These are phyloP conservation scores for Scaptomyza parva DNA, from an alignment of 2,888 invertebrate species.

Conservation along the genomic window DNA sequence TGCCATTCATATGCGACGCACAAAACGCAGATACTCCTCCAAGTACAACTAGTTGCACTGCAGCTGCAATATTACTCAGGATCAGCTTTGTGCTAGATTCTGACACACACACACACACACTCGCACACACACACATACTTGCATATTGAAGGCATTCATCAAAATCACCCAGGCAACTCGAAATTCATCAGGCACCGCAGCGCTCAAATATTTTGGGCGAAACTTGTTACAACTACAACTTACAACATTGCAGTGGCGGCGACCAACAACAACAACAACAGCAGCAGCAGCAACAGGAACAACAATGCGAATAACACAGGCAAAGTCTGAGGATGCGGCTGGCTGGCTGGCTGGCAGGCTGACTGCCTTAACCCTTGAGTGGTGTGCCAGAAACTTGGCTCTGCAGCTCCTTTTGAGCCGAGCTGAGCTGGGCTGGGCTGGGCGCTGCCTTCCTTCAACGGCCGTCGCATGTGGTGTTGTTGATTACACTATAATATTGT, in stretches of 20 bases:
- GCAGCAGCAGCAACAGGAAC: not conserved
- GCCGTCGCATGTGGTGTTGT: conserved; percentile 72
- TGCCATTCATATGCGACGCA: conserved; percentile 52
- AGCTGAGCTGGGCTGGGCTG: no score
- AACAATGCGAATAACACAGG: no score
- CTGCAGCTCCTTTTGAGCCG: conserved; percentile 26
- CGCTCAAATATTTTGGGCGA: conserved; percentile 62
- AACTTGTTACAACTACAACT: conserved; percentile 62
- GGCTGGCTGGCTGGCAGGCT: no score
- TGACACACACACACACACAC: not conserved
- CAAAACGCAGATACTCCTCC: conserved; percentile 26
- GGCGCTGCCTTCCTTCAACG: conserved; percentile 55
- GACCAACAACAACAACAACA: conserved; percentile 20
- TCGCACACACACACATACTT: conserved; percentile 1
- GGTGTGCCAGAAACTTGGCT: conserved; percentile 66
- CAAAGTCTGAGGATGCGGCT: conserved; percentile 48
- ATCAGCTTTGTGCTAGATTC: conserved; percentile 52
- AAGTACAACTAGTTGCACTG: conserved; percentile 7
- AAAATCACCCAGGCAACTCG: conserved; percentile 74
- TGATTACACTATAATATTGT: conserved; percentile 71
- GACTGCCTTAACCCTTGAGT: conserved; percentile 69
- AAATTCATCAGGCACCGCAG: conserved; percentile 63
- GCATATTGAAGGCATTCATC: conserved; percentile 73
- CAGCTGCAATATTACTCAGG: conserved; percentile 63
- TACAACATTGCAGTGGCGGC: conserved; percentile 39